Base-by-base conservation (phyloP, 37 sponge, comb jelly and placozoan genomes). In the Diacarnus erythraeanus region DNA sequence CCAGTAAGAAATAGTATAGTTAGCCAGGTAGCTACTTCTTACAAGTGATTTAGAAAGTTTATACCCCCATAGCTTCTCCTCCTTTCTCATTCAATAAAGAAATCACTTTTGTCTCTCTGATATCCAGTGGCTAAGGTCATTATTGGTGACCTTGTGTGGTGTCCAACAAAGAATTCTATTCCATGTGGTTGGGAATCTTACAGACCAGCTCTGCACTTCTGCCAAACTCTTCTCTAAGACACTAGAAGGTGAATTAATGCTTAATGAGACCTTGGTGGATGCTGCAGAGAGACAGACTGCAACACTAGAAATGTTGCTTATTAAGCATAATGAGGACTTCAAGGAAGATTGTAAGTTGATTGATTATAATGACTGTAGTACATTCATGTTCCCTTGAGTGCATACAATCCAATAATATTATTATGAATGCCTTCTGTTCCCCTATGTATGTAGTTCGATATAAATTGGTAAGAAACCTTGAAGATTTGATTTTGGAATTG, bases 241-340 rank as follows among this genome's bases (percentile, higher is more conserved):
- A 20, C 8, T 64, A 30, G 33, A 47, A 47, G 51, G 51, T 12
- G 51, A 47, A 47, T 6, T 47, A 12, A 15, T 12, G 10, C 51
- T 47, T 12, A 47, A 6, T 47, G 51, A 6, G 6, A 38, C 1
- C 27, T 21, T 33, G 25, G 38, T 74, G 15, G 75, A 66, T 8
- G 30, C 33, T 26, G 34, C 42, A 23, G 83, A 43, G 30, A 36
- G 22, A 27, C 38, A 64, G 18, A 30, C 47, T 5, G 30, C 35
- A 47, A 23, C 67, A 30, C 57, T 82, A 3, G 83, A 82, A 64
- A 29, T 0, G 0, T 44, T 82, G 25, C 66, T 73, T 8, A 64
- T 44, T 38, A 74, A 39, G 34, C 74, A 74, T 42, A 56, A 64
- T 34, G 33, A 33, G 25, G 22, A 38, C 34, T 9, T 69, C 17